Percentiles rank a stretch among this genome's conserved stretches.
phyloP scores from a whole-genome alignment of 2,888 invertebrate genomes.

The Troilus luridus region DNA sequence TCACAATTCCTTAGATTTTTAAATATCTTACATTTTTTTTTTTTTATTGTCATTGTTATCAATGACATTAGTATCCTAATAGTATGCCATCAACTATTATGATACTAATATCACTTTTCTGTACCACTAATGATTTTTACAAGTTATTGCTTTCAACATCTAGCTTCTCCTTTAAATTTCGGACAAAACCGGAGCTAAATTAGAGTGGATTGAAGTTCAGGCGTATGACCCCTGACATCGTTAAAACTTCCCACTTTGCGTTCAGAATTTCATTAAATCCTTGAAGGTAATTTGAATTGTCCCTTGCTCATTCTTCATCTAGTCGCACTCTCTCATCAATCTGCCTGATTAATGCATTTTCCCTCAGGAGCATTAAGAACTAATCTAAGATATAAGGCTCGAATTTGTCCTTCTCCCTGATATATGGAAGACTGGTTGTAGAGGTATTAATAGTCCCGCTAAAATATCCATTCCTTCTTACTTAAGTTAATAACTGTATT shows the following conservation, averaged over 20 bases:
- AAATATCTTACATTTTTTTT: no score
- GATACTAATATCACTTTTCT: not conserved
- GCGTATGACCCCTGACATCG: not conserved
- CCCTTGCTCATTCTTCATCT: constrained; percentile 1
- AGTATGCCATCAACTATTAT: not conserved
- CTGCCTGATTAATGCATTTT: constrained; percentile 36
- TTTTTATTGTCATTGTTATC: no score
- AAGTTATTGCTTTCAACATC: not conserved
- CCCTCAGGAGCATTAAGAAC: constrained; percentile 1
- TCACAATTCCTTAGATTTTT: no score
- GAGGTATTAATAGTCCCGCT: not conserved
- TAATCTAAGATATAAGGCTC: not conserved
- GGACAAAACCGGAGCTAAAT: not conserved
- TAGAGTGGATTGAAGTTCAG: not conserved
- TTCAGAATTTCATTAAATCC: constrained; percentile 18
- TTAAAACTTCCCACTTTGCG: constrained; percentile 41
- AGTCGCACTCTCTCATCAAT: not conserved
- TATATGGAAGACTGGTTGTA: not conserved
- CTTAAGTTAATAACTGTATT: no score
- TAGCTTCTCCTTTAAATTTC: not conserved
- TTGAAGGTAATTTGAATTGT: constrained; percentile 40
- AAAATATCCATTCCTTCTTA: not conserved
- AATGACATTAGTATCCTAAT: no score
- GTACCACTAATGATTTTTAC: not conserved
- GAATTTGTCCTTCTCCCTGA: not conserved